These are phyloP conservation scores for Phacellophora camtschatica DNA, from an alignment of 30 jellyfish, hydroid and myxozoan species.

Conservation along the genomic window DNA sequence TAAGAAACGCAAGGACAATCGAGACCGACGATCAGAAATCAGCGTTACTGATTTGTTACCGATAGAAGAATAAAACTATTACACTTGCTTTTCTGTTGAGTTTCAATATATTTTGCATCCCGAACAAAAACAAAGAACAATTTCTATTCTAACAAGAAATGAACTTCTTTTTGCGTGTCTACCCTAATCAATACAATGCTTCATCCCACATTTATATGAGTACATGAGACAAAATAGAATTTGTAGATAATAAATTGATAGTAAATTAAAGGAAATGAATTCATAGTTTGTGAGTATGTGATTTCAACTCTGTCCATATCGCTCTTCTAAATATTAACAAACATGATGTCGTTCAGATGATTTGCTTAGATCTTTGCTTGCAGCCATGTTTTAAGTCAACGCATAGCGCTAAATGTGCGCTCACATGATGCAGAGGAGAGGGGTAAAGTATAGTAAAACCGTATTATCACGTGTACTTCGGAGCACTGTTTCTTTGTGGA, in stretches of 20 bases:
- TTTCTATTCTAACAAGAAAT: neutral
- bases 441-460: constrained; percentile 23
- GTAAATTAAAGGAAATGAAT: neutral
- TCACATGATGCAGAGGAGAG: constrained; percentile 55
- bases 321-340: constrained; percentile 28
- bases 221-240: neutral
- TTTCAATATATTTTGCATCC: neutral
- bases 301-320: constrained; percentile 25
- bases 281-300: neutral
- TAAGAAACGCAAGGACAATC: neutral
- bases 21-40: neutral
- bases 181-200: neutral
- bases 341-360: constrained; percentile 34
- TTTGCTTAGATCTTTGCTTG: constrained; percentile 52
- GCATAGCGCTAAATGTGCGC: constrained; percentile 69
- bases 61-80: neutral
- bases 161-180: neutral
- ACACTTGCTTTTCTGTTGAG: neutral
- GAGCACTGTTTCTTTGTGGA: constrained; percentile 26
- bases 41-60: neutral
- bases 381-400: constrained; percentile 66
- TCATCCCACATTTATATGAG: neutral
- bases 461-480: constrained; percentile 39
- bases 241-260: neutral
- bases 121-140: neutral